These are phyloP conservation scores for Lithophane socia DNA, from an alignment of 2,888 invertebrate species.

Conservation along the genomic window DNA sequence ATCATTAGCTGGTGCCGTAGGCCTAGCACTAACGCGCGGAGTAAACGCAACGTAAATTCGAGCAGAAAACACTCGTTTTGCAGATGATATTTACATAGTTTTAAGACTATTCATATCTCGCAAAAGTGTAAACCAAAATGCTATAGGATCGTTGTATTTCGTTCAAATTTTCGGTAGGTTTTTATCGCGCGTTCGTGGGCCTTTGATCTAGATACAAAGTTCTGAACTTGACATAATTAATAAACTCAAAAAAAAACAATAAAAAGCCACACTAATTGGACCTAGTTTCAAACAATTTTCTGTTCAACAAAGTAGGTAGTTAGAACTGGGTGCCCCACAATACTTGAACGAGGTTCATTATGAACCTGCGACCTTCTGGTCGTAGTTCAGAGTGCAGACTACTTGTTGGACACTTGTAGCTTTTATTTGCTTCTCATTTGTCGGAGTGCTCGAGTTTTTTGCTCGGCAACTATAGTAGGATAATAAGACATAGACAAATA, in stretches of 20 bases:
- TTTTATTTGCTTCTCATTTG: conserved; percentile 67
- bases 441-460: conserved; percentile 50
- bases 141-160: background rate
- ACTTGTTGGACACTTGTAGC: conserved; percentile 63
- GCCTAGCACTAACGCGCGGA: background rate
- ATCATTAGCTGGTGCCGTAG: background rate
- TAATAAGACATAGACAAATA: conserved; percentile 38
- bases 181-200: background rate
- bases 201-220: background rate
- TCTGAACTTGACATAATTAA: conserved; percentile 7
- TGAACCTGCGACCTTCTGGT: conserved; percentile 42
- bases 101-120: background rate
- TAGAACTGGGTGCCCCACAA: conserved; percentile 25
- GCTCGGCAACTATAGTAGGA: conserved; percentile 5
- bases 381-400: conserved; percentile 25
- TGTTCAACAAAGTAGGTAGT: conserved; percentile 17
- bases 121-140: background rate
- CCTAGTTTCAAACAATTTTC: conserved; percentile 27
- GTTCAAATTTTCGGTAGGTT: background rate
- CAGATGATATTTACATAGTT: background rate
- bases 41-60: background rate
- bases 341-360: conserved; percentile 46
- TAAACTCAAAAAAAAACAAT: background rate
- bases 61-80: background rate
- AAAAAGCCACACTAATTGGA: conserved; percentile 28